Conservation (phyloP, 2,888 invertebrate genomes). For the Eupithecia inturbata region DNA sequence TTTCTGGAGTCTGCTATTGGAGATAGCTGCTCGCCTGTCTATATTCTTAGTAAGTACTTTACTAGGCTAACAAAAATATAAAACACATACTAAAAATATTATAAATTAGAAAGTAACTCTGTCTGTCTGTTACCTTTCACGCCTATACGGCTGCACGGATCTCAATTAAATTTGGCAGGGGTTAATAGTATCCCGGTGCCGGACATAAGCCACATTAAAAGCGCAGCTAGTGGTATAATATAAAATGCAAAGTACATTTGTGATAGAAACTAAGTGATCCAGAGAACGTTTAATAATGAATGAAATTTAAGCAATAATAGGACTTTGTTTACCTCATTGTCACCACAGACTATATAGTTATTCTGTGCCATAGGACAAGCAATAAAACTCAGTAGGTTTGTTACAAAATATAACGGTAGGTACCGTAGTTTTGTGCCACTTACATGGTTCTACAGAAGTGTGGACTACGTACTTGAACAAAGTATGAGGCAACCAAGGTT, state of each 20-base stretch:
- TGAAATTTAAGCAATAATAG: not conserved
- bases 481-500: not conserved
- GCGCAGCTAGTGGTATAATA: no score
- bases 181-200: no score
- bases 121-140: no score
- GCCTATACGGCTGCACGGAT: no score
- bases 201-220: no score
- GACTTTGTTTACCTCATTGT: not conserved
- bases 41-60: constrained; percentile 62
- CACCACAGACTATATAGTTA: not conserved
- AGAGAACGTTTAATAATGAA: not conserved
- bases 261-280: not conserved
- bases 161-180: no score
- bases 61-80: not conserved
- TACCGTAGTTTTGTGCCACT: not conserved
- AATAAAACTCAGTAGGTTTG: not conserved
- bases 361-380: not conserved
- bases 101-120: no score
- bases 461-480: not conserved
- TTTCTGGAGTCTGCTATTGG: constrained; percentile 71
- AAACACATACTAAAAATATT: no score
- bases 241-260: not conserved
- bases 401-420: not conserved
- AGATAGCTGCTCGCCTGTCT: constrained; percentile 69
- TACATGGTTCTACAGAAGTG: not conserved